phyloP scores from a whole-genome alignment of 2,888 invertebrate species.

The Andrena marginata region DNA sequence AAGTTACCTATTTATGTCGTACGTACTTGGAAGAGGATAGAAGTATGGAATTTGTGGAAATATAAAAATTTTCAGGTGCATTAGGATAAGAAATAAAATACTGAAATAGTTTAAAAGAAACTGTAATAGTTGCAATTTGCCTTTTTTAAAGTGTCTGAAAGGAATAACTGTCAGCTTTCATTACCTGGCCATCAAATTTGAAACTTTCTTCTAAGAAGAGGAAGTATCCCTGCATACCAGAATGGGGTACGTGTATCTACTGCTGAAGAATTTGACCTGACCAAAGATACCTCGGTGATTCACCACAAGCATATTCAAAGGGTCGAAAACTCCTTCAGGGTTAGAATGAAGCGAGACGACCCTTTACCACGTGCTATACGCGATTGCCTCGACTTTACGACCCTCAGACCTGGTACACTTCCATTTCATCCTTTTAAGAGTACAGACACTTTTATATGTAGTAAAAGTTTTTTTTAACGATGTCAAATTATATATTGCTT shows the following conservation, averaged over 20 bases:
- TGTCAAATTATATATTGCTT: neutral
- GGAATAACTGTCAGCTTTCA: neutral
- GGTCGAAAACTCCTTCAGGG: constrained; percentile 41
- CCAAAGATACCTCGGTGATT: constrained; percentile 60
- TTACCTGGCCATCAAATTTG: neutral
- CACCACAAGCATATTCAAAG: constrained; percentile 57
- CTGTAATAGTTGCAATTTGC: neutral
- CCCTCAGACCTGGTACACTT: neutral
- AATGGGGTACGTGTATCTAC: constrained; percentile 36
- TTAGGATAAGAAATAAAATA: too few species aligned
- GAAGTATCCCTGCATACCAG: constrained; percentile 47
- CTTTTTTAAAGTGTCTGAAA: neutral
- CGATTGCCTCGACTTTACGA: constrained; percentile 35
- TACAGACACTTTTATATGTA: neutral
- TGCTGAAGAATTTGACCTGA: constrained; percentile 49
- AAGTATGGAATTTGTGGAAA: too few species aligned
- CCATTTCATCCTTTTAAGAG: neutral
- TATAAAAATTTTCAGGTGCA: too few species aligned
- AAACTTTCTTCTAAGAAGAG: constrained; percentile 38
- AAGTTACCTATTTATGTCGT: neutral
- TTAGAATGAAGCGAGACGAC: constrained; percentile 26
- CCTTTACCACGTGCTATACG: constrained; percentile 19
- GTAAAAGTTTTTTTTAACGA: neutral
- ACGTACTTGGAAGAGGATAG: neutral
- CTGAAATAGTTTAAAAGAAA: too few species aligned